phyloP scores from a whole-genome alignment of 2,797 vertebrate genomes.

The Alauda arvensis region DNA sequence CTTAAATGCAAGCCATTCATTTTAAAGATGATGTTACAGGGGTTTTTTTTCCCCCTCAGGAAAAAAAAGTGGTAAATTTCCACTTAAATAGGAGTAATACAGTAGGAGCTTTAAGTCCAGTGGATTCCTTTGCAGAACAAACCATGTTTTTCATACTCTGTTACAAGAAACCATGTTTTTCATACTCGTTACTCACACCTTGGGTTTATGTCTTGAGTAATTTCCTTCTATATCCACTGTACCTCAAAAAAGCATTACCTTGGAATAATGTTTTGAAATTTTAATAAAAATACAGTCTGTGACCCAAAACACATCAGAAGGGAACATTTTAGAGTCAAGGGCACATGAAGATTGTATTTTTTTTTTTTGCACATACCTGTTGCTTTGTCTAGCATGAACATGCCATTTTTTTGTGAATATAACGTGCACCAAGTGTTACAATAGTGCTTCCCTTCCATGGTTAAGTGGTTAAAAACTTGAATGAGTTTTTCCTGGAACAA shows the following conservation, averaged over 20 bases:
- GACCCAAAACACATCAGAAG: background rate
- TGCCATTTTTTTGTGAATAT: background rate
- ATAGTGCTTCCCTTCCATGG: background rate
- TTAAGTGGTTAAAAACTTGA: background rate
- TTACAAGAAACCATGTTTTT: background rate
- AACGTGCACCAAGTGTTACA: rapidly evolving
- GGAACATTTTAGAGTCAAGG: background rate
- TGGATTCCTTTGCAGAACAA: background rate
- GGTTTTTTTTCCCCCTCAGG: background rate
- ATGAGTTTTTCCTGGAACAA: background rate
- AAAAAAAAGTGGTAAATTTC: background rate
- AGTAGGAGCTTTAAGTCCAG: background rate
- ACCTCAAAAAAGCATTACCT: background rate
- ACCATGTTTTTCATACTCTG: background rate
- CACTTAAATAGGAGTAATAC: background rate
- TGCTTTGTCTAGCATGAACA: background rate
- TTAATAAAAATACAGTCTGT: background rate
- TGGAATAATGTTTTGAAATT: background rate
- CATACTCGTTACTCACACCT: background rate
- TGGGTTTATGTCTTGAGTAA: background rate
- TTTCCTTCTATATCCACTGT: background rate
- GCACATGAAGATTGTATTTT: background rate
- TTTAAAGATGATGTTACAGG: background rate
- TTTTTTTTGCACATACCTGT: background rate
- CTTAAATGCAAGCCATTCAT: background rate